Base-by-base conservation (phyloP, 2,113 vertebrate species). In the Scytalopus superciliaris region DNA sequence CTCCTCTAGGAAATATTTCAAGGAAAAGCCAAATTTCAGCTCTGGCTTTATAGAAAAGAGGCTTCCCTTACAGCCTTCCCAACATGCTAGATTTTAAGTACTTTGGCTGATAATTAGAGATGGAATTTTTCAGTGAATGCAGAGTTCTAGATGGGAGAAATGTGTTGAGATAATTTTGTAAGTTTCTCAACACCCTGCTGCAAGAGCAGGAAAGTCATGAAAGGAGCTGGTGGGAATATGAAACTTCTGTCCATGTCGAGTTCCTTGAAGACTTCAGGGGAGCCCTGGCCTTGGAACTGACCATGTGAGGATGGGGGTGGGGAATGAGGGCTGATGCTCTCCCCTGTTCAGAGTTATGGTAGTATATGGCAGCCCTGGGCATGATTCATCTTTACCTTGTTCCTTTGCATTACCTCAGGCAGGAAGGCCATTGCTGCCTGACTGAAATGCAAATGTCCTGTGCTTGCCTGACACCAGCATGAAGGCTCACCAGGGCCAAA, bases 391-490 rank as follows among this genome's bases (percentile, higher is more conserved):
- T 56, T 75, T 24, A 12, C 39, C n/a, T 59, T 45, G 47, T 12
- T 59, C 31, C 52, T 85, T 39, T 37, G 53, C 14, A 2, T 28
- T 42, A 7, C 18, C 19, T 74, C 30, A 55, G 30, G 8, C 16
- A 59, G 42, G n/a, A 75, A 14, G 13, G 30, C 45, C 49, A 8
- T 3, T 69, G 30, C 59, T 90, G 47, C 28, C 53, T 40, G 59
- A 33, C 40, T 57, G 19, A 69, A 66, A 28, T 15, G 7, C 23
- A 39, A 44, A n/a, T 35, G 45, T 57, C 49, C 33, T 78, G 14
- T 39, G 16, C 47, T 76, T 40, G 31, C 7, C 37, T 44, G 28
- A 45, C 27, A 69, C 19, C 53, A 53, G 14, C 0, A 0, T 45
- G 39, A 62, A 28, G 25, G 25, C 45, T 79, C 42, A 25, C 27